Evolutionary conservation across 2,888 invertebrate genomes (phyloP).

Genomic region (Litoditis marina): DNA sequence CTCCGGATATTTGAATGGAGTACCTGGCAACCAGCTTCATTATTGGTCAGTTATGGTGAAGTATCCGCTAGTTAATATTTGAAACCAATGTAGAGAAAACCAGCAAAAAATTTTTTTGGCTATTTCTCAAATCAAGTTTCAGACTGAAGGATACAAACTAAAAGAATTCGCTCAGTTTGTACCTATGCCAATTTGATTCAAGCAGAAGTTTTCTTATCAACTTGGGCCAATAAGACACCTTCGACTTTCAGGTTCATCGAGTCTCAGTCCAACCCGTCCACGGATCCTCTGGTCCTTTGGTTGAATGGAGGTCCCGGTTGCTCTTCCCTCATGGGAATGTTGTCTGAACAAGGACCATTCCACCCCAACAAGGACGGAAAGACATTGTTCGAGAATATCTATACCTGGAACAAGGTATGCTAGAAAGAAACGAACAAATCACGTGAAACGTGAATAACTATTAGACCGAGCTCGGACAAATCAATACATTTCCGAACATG

Average conservation of each 20-base stretch:
- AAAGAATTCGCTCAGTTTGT: too few species aligned
- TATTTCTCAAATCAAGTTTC: too few species aligned
- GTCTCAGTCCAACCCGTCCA: slow-evolving; percentile 59
- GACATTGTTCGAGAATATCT: slow-evolving; percentile 57
- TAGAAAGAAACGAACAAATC: background rate
- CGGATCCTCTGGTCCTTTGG: slow-evolving; percentile 64
- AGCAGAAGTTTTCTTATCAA: background rate
- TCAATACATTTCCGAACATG: too few species aligned
- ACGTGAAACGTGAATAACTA: background rate
- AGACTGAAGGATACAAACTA: too few species aligned
- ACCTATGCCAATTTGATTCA: too few species aligned
- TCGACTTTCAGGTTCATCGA: slow-evolving; percentile 50
- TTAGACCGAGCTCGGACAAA: too few species aligned
- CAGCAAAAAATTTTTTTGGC: too few species aligned
- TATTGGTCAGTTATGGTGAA: too few species aligned
- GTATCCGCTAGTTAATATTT: too few species aligned
- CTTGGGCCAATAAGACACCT: background rate
- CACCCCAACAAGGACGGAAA: slow-evolving; percentile 56
- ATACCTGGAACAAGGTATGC: slow-evolving; percentile 61
- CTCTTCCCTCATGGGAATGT: slow-evolving; percentile 43
- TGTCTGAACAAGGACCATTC: slow-evolving; percentile 45
- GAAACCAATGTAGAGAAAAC: too few species aligned
- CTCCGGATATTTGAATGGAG: slow-evolving; percentile 62
- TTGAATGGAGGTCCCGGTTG: slow-evolving; percentile 64
- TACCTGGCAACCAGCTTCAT: slow-evolving; percentile 60